Conservation (phyloP, 2,888 invertebrate genomes). For the Eudasyphora cyanicolor region DNA sequence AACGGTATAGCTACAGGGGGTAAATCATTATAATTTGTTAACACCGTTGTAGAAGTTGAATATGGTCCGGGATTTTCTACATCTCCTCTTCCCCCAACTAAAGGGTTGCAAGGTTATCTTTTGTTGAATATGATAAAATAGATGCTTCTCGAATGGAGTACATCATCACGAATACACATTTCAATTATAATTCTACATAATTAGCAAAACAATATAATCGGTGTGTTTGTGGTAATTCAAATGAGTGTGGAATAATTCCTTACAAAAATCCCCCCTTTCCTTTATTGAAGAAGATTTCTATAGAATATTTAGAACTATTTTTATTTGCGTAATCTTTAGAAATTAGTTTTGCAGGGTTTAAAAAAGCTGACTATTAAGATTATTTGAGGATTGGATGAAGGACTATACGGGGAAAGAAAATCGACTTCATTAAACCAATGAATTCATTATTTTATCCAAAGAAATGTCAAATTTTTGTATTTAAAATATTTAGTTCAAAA, state of each 20-base stretch:
- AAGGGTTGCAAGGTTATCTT: not conserved
- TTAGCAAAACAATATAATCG: not conserved
- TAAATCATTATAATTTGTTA: conserved; percentile 12
- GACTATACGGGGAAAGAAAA: no score
- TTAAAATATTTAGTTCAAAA: no score
- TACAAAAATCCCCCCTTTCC: not conserved
- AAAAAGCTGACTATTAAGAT: not conserved
- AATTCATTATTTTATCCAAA: no score
- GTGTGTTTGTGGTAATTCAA: conserved; percentile 5
- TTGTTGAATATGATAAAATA: not conserved
- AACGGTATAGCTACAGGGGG: not conserved
- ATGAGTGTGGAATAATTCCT: not conserved
- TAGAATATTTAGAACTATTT: no score
- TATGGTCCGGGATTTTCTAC: not conserved
- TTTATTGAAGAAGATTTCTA: not conserved
- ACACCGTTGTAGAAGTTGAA: not conserved
- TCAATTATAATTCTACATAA: conserved; percentile 8
- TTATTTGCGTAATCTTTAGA: no score
- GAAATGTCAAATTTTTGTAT: no score
- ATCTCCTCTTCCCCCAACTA: not conserved
- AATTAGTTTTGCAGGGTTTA: no score
- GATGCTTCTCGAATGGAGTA: not conserved
- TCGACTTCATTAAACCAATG: no score
- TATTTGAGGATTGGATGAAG: no score
- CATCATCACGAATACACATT: not conserved